Conservation (phyloP, 2,797 vertebrate species). For the Anomalospiza imberbis region DNA sequence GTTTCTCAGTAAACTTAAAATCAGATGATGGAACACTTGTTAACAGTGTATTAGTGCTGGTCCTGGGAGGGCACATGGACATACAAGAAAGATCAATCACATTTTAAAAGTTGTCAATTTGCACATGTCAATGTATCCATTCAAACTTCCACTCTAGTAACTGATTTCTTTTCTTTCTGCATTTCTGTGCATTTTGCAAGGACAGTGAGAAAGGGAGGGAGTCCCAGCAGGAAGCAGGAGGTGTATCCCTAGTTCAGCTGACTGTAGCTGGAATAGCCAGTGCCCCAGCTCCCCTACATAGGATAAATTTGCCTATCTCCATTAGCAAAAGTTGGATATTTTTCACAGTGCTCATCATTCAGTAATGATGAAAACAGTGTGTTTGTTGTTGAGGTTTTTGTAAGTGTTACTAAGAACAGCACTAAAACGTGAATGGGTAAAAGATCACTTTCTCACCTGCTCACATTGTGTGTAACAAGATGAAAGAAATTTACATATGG, state of each 20-base stretch:
- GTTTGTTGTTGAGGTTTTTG: background rate
- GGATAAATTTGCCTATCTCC: background rate
- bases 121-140: background rate
- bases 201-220: background rate
- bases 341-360: background rate
- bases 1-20: background rate
- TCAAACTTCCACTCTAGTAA: background rate
- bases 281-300: background rate
- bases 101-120: conserved; percentile 2
- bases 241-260: background rate
- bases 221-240: background rate
- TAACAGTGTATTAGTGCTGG: background rate
- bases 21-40: background rate
- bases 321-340: background rate
- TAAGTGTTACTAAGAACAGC: background rate
- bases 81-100: background rate
- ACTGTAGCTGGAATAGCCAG: background rate
- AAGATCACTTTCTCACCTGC: background rate
- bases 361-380: background rate
- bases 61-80: background rate
- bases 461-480: background rate
- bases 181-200: background rate
- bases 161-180: background rate
- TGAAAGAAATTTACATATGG: background rate
- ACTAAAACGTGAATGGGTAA: background rate